Evolutionary conservation across 2,888 invertebrate genomes (phyloP).

Genomic region (Ochropleura plecta): DNA sequence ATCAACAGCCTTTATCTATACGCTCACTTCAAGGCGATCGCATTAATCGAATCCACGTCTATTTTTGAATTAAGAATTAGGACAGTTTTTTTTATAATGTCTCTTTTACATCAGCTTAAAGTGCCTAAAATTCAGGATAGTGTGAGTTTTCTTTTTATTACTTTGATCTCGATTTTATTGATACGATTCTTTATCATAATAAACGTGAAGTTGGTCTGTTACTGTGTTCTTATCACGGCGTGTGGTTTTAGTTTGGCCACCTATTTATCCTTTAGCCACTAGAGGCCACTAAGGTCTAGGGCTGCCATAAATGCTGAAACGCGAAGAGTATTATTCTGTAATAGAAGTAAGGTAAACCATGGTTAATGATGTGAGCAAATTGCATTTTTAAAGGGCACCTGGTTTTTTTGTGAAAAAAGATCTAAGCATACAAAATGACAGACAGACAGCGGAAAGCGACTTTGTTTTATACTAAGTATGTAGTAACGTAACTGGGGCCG

Average conservation of each 20-base stretch:
- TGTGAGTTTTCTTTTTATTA: slow-evolving; percentile 71
- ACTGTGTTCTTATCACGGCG: slow-evolving; percentile 24
- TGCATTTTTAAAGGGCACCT: no score
- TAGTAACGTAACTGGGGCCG: no score
- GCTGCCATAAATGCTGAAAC: no score
- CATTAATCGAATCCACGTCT: slow-evolving; percentile 64
- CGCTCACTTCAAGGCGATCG: slow-evolving; percentile 79
- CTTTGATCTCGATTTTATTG: not conserved
- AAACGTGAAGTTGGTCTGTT: slow-evolving; percentile 68
- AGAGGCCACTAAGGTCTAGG: not conserved
- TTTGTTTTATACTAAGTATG: no score
- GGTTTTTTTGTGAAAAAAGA: no score
- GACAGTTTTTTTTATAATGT: slow-evolving; percentile 52
- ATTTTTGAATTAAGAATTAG: slow-evolving; percentile 47
- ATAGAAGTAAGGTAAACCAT: no score
- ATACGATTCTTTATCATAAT: slow-evolving; percentile 52
- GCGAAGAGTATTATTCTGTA: no score
- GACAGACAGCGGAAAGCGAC: no score
- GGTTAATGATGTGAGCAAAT: no score
- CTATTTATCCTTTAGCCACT: slow-evolving; percentile 6
- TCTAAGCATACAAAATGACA: no score
- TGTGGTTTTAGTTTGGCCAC: not conserved
- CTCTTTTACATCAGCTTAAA: slow-evolving; percentile 65
- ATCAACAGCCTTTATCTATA: slow-evolving; percentile 59
- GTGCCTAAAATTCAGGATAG: slow-evolving; percentile 74